Evolutionary conservation across 1,140 invertebrate species (phyloP).

Genomic region (Drosophila subobscura): DNA sequence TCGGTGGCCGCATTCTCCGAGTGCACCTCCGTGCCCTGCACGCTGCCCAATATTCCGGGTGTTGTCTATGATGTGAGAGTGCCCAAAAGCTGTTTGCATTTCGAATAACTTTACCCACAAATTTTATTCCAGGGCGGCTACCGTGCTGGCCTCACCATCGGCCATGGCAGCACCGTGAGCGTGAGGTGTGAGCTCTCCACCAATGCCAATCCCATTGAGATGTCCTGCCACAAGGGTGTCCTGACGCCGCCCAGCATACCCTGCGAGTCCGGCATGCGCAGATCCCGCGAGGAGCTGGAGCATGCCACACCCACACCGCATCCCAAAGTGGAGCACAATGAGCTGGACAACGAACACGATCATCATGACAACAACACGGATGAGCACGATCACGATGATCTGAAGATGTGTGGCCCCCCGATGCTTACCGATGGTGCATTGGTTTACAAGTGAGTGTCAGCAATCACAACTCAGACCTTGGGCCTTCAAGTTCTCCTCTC

Average conservation of each 20-base stretch:
- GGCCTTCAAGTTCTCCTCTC: not conserved
- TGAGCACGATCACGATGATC: conserved; percentile 71
- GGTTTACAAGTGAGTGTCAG: conserved; percentile 73
- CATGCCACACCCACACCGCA: conserved; percentile 50
- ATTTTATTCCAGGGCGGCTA: conserved; percentile 86
- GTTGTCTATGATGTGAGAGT: conserved; percentile 87
- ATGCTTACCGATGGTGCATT: conserved; percentile 71
- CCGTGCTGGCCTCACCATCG: conserved; percentile 90
- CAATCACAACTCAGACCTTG: not conserved
- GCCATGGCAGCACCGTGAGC: conserved; percentile 89
- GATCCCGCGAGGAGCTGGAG: conserved; percentile 72
- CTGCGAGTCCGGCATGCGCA: conserved; percentile 83
- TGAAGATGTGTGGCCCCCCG: conserved; percentile 76
- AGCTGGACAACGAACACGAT: conserved; percentile 84
- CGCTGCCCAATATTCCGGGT: conserved; percentile 88
- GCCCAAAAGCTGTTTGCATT: too few relatives aligned
- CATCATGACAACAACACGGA: conserved; percentile 69
- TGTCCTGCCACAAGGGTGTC: conserved; percentile 88
- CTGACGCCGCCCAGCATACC: conserved; percentile 86
- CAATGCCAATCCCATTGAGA: conserved; percentile 78
- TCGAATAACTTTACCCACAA: not conserved
- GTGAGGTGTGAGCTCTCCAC: conserved; percentile 87
- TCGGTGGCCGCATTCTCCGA: conserved; percentile 89
- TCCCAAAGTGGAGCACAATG: conserved; percentile 59
- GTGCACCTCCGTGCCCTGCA: conserved; percentile 90